Evolutionary conservation across 2,888 invertebrate species (phyloP).

Genomic region (Drosophila pegasa): DNA sequence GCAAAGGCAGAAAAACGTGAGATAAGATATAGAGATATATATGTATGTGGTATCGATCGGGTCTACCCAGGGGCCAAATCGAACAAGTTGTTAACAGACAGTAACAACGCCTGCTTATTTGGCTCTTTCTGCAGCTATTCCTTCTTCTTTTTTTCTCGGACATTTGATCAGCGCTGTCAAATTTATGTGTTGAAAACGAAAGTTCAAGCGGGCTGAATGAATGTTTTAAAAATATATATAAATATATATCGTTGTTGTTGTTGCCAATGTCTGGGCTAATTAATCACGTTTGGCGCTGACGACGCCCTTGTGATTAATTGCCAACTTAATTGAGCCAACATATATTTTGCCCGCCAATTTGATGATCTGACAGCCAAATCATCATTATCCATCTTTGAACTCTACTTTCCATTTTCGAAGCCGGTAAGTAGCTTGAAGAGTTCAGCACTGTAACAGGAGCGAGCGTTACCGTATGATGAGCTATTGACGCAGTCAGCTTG

Average conservation of each 20-base stretch:
- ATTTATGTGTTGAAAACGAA: constrained; percentile 70
- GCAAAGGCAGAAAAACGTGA: constrained; percentile 7
- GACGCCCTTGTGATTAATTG: constrained; percentile 67
- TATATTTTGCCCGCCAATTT: constrained; percentile 52
- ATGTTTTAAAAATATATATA: constrained; percentile 1
- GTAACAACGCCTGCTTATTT: constrained; percentile 54
- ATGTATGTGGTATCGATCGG: neutral
- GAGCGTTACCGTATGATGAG: constrained; percentile 3
- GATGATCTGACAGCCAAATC: constrained; percentile 41
- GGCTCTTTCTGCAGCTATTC: constrained; percentile 7
- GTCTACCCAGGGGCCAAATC: constrained; percentile 38
- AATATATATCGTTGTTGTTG: neutral
- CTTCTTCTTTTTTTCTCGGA: constrained; percentile 22
- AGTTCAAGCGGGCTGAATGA: constrained; percentile 47
- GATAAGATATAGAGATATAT: neutral
- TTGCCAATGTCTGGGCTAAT: constrained; percentile 46
- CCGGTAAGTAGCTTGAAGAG: neutral
- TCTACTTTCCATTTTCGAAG: constrained; percentile 46
- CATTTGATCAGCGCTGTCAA: constrained; percentile 58
- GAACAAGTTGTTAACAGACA: constrained; percentile 48
- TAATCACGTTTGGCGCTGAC: constrained; percentile 57
- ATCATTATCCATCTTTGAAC: constrained; percentile 26
- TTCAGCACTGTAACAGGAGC: neutral
- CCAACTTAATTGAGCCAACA: constrained; percentile 57
- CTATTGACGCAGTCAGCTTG: constrained; percentile 9